phyloP scores from a whole-genome alignment of 2,113 vertebrate genomes.

The Hemibates koningsi region DNA sequence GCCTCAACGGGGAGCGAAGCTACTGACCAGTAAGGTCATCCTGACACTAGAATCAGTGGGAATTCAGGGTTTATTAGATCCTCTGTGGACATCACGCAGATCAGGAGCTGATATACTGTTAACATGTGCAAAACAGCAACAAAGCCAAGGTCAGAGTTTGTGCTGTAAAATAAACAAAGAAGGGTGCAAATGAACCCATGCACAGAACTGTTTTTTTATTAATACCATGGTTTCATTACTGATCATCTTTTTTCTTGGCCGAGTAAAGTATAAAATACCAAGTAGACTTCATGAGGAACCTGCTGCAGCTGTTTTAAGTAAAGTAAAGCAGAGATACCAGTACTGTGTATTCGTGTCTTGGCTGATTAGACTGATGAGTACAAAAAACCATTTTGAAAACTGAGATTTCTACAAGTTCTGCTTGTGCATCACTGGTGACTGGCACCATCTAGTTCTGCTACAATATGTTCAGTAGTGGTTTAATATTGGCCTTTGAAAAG shows the following conservation, averaged over 20 bases:
- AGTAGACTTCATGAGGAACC: neutral
- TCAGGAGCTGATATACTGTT: neutral
- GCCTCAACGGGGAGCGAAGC: neutral
- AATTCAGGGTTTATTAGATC: constrained; percentile 1
- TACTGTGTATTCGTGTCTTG: neutral
- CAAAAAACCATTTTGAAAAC: neutral
- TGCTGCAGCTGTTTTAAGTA: neutral
- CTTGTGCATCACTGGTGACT: neutral
- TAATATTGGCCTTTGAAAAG: constrained; percentile 10
- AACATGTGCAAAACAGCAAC: neutral
- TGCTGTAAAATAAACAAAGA: neutral
- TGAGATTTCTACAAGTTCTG: neutral
- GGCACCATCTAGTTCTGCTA: neutral
- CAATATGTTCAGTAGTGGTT: neutral
- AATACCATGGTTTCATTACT: neutral
- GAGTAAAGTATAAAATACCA: neutral
- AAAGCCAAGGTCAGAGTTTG: neutral
- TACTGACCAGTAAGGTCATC: neutral
- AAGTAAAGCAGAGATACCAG: neutral
- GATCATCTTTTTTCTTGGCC: neutral
- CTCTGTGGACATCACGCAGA: neutral
- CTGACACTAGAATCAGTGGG: constrained; percentile 16
- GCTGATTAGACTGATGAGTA: neutral
- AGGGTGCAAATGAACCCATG: neutral
- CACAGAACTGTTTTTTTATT: neutral